Evolutionary conservation across 2,888 invertebrate genomes (phyloP), one percentile per base, ranked within the genome.

Genomic region (Hypomecis punctinalis): DNA sequence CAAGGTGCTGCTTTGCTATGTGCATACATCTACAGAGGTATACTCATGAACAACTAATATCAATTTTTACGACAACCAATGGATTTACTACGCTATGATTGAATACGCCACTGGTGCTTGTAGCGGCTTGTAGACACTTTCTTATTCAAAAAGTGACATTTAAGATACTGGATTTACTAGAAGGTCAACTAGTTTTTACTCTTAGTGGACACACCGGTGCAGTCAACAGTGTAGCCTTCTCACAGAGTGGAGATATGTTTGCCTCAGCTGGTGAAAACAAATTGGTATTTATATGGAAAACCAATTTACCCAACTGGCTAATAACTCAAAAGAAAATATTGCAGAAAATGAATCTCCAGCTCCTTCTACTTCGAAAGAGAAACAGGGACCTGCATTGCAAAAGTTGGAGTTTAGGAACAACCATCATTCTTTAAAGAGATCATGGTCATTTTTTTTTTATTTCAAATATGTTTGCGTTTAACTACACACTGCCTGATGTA

Each of bases 101-200:
- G 23, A 23, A 23, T 23, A 23, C 3, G 23, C 23, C 23, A 23
- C 23, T 23, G 23, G 23, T 23, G 23, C 23, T 3, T 2, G 3
- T 23, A 23, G 23, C 23, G 23, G 23, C 23, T 23, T 23, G 3
- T 23, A 23, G 3, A 23, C 1, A 23, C 23, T 23, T 23, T n/a
- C n/a, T n/a, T n/a, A n/a, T n/a, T n/a, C n/a, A n/a, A n/a, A n/a
- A n/a, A n/a, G n/a, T n/a, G n/a, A n/a, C n/a, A n/a, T n/a, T n/a
- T n/a, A n/a, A 95, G 94, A 94, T 98, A 73, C 90, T 98, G 65
- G 99, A 99, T 90, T 91, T 98, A 69, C 85, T 98, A 46, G 98
- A 99, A 90, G 98, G 98, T 0, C 94, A 98, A 73, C 96, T 97
- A 43, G 95, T 98, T 78, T 99, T 97, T 82, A 98, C 98, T 0